Base-by-base conservation (phyloP, 2,113 vertebrate species). In the Gadus chalcogrammus region DNA sequence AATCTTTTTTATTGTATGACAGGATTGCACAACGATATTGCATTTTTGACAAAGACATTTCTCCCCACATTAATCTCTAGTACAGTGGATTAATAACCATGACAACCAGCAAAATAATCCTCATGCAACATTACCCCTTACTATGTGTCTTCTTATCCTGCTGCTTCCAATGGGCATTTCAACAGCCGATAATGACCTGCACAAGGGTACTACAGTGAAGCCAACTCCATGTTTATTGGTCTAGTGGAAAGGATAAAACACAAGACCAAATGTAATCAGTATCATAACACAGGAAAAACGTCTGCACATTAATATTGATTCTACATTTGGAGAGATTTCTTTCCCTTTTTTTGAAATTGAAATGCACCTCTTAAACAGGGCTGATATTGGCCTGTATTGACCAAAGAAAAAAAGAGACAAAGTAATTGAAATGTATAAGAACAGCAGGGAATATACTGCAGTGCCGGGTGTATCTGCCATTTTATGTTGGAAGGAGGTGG, bases 391-490 rank as follows among this genome's bases (percentile, higher is more conserved):
- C 73, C 77, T 79, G 80, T 35, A 55, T 68, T 76, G 68, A 64
- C n/a, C 8, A 73, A 79, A 81, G 75, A 81, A 68, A 78, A 64
- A 70, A 38, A 68, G 8, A 79, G 35, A 38, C 35, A 42, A 18
- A 65, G 16, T 35, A 15, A 6, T 16, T 15, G 42, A 48, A 48
- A 13, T 13, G 42, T 48, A 48, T 12, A 48, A 48, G 42, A 48
- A 48, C 8, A 9, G 35, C 15, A n/a, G 64, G 52, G 60, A 67
- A 85, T 75, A 75, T 80, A 81, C 78, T 69, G 56, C 65, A 85
- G 70, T n/a, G 70, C 64, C 88, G 87, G 91, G 88, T 88, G 71
- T 86, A 82, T 74, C 64, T 71, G 72, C 72, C 79, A 75, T 69
- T 71, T 78, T 35, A 20, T 72, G 67, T 88, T 80, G 79, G 68